Evolutionary conservation across 2,113 vertebrate species (phyloP), one percentile per base, ranked within the genome.

Genomic region (Saccopteryx bilineata): DNA sequence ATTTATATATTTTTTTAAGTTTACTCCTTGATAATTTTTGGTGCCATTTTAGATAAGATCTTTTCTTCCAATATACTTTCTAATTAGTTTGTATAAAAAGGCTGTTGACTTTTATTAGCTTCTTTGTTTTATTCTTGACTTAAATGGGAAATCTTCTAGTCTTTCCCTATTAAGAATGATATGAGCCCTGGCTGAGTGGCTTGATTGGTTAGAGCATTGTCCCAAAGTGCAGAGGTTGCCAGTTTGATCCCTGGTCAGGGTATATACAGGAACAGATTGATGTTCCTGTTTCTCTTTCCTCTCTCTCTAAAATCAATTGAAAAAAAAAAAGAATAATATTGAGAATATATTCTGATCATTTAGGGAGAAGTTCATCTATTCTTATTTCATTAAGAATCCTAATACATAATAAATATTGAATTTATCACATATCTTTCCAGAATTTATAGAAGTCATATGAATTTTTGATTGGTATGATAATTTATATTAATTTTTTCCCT

Each of bases 11-110:
- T 91, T 91, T 11, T 93, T 63, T 74, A 81, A 58, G 48, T 76
- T 94, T 96, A 85, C 11, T 91, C 5, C 15, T 91, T 58, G 71
- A 28, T 81, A 83, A 81, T 83, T 92, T 94, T 87, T 89, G 48
- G 56, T 79, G 31, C 66, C 23, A 74, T 92, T 92, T 92, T 74
- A 87, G 63, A 72, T 87, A 48, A 21, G 2, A 39, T 95, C 71
- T 96, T 76, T 86, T 93, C 33, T 95, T 74, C 46, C 26, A 87
- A 7, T 79, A 1, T 90, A 60, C 81, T 90, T 96, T 87, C 61
- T 90, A 31, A 87, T 79, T 76, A 46, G 31, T 90, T 88, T 94
- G 39, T 84, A 39, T 92, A 79, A 60, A 50, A 90, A 90, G 31
- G 2, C 7, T 71, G 1, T 72, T 86, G n/a, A 87, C 15, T 66